Base-by-base conservation (phyloP, 2,113 vertebrate species). In the Megatriorchis doriae region DNA sequence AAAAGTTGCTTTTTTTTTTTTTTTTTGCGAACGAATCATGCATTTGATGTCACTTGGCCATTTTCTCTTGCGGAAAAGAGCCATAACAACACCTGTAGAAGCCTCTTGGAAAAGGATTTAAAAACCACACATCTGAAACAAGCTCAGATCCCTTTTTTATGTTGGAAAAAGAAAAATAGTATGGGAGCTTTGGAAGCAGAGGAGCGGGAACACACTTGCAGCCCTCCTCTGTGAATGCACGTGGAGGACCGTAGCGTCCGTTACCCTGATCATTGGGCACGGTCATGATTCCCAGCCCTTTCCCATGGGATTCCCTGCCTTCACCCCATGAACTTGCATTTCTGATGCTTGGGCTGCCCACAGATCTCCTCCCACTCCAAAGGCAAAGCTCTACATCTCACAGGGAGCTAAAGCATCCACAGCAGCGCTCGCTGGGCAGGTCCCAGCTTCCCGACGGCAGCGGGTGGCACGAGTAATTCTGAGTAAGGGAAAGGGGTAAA, bases 191-290 rank as follows among this genome's bases (percentile, higher is more conserved):
- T 26, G 52, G 1, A 20, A 32, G 82, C 56, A 6, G 20, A 8
- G 36, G 77, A 21, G 40, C 1, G 6, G 27, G 47, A 75, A 14
- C 16, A 10, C 11, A 1, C 43, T 32, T 9, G 40, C n/a, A 61
- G 22, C 50, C 45, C 45, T 62, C 52, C 31, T 11, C 34, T 47
- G 40, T 10, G 34, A 13, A 4, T 0, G 1, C 34, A 0, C 45
- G 18, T 15, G 61, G 61, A 82, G 40, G 50, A 34, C 34, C 9
- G 2, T 23, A 20, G 58, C 6, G 8, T 7, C 32, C 3, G 18
- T 40, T 2, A 5, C 23, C 52, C 23, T 7, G 2, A 6, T 25
- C 7, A 0, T 0, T 13, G 81, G 29, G 17, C 68, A 10, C 0
- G 3, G 31, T 8, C 29, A 7, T 6, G 19, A 9, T 72, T 74